These are phyloP conservation scores for Noctua janthe DNA, from an alignment of 2,888 invertebrate species.

Conservation along the genomic window DNA sequence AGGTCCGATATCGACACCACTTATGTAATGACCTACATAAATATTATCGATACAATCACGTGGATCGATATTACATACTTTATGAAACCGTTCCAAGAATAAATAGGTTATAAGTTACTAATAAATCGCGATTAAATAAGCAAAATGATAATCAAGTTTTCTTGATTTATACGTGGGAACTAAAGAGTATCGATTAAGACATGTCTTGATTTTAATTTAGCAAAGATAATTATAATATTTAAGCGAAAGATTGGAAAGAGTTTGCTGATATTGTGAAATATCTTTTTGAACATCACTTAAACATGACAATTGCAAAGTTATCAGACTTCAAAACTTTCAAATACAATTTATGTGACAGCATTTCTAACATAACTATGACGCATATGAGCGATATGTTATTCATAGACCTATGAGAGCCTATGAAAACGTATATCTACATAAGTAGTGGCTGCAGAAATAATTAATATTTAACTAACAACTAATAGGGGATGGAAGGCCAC, in stretches of 20 bases:
- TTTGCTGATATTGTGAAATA: not conserved
- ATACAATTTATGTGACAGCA: not conserved
- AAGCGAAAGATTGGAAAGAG: not conserved
- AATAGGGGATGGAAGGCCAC: not conserved
- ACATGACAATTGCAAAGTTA: not conserved
- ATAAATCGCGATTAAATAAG: constrained; percentile 24
- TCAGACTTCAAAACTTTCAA: not conserved
- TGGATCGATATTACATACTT: constrained; percentile 25
- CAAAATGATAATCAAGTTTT: constrained; percentile 9
- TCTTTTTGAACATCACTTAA: not conserved
- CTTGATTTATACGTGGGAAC: constrained; percentile 18
- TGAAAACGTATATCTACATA: not conserved
- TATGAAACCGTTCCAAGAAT: constrained; percentile 22
- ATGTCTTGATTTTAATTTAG: not conserved
- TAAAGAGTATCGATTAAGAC: not conserved
- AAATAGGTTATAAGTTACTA: constrained; percentile 4
- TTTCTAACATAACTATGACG: not conserved
- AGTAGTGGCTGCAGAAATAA: not conserved
- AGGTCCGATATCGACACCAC: constrained; percentile 22
- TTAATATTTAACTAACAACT: not conserved
- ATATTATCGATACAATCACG: constrained; percentile 48
- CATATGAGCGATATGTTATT: not conserved
- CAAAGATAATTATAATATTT: not conserved
- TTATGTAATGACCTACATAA: constrained; percentile 55
- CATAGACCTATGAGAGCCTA: no score